Evolutionary conservation across 2,113 vertebrate species (phyloP), one percentile per base, ranked within the genome.

Genomic region (Albula glossodonta): DNA sequence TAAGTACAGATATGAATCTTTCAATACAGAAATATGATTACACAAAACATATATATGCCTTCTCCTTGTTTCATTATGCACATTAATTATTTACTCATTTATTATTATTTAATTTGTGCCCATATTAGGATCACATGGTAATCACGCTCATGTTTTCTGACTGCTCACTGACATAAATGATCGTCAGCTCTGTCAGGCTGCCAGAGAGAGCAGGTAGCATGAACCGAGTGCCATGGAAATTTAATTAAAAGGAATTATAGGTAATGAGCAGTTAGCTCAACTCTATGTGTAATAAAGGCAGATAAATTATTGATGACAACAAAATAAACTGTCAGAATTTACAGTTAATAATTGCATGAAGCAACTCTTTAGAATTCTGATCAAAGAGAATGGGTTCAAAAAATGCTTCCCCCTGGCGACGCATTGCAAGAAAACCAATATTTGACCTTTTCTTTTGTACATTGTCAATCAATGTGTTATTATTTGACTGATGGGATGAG

Each of bases 191-290:
- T 41, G 31, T 41, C 31, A 41, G 31, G 31, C 31, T 41, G 31
- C 31, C 31, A 41, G 31, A 41, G 31, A 41, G n/a, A 5, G 53
- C 22, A 81, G 10, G 51, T 4, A 81, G 80, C 51, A 1, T 80
- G 41, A 80, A 50, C 51, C 13, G 51, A 81, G 22, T 52, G 19
- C 80, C 51, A 25, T 52, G 19, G 4, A 53, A n/a, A n/a, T 81
- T 52, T 52, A 51, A 81, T 81, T 81, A 53, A 81, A 81, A 5
- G n/a, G 22, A 81, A 81, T 81, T 52, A n/a, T 10, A 52, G 80
- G 22, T 81, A 81, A 52, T 51, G 5, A 25, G 80, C 50, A n/a
- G 17, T 50, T 51, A 50, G 22, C 6, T 22, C 57, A 81, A 19
- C 13, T 15, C 41, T 22, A 15, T 9, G 79, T 15, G 49, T 81